phyloP scores from a whole-genome alignment of 2,797 vertebrate species.

The Cynopterus sphinx region DNA sequence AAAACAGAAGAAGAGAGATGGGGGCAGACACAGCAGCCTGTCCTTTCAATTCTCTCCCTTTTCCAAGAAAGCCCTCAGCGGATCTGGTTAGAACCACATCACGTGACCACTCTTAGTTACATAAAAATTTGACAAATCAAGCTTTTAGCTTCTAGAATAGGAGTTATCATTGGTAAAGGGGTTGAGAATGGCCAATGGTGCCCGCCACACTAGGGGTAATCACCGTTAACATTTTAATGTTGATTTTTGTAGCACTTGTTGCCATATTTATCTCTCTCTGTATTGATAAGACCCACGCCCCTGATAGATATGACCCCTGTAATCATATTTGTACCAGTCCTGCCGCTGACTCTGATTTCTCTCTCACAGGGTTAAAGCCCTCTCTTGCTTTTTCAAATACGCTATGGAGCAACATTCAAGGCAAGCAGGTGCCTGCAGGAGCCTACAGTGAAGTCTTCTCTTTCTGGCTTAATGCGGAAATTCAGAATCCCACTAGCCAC shows the following conservation, averaged over 20 bases:
- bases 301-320: background rate
- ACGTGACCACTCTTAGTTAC: background rate
- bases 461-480: background rate
- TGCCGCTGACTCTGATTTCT: background rate
- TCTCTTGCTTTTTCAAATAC: background rate
- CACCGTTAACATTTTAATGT: background rate
- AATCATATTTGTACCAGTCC: background rate
- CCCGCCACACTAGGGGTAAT: background rate
- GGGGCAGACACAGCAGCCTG: background rate
- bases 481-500: background rate
- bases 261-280: background rate
- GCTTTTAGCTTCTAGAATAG: background rate
- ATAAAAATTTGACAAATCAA: background rate
- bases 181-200: background rate
- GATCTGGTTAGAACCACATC: background rate
- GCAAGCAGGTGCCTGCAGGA: background rate
- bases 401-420: background rate
- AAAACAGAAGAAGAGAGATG: background rate
- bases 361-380: conserved; percentile 43
- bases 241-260: background rate
- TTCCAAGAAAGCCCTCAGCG: background rate
- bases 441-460: background rate
- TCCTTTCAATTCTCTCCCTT: background rate
- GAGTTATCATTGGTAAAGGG: background rate
- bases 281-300: background rate